Base-by-base conservation (phyloP, 2,888 invertebrate genomes). In the Brachylomia viminalis region DNA sequence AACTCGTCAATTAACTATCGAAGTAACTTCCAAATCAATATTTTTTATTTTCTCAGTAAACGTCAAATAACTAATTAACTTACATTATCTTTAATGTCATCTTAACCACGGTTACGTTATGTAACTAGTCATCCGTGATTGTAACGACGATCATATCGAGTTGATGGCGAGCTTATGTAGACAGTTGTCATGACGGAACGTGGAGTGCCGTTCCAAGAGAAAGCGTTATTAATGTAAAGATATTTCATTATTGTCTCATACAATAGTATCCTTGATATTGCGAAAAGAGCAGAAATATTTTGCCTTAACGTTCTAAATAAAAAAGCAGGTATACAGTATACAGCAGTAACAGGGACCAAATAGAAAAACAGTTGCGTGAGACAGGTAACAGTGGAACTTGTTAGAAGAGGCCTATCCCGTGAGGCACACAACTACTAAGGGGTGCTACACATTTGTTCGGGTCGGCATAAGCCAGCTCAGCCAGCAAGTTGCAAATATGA, bases 81-180 rank as follows among this genome's bases (percentile, higher is more conserved):
- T 42, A 15, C 10, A 49, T 74, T 79, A 84, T 86, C 85, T 81
- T 30, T 38, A 54, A 69, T 82, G 71, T 79, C 74, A 88, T 88
- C 87, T 82, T 52, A 30, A 82, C 45, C 47, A 75, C 45, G 65
- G 59, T 38, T 65, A 77, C 66, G 42, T 72, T 69, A 30, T 10
- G 8, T 45, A 72, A 65, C 72, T 52, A 66, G 13, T 73, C 77
- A 79, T n/a, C 47, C 69, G 75, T 81, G 59, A 27, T 49, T 67
- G 20, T 79, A 77, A 80, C 0, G 45, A 33, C 20, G 86, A 86
- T 86, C 17, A 61, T 66, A 81, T 87, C 77, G 10, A 15, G 58
- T 54, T 38, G 38, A 38, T 74, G n/a, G 11, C 27, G 4, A 47
- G 33, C n/a, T 54, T 81, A 30, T 33, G 20, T 11, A 59, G 59